Evolutionary conservation across 2,797 vertebrate species (phyloP).

Genomic region (Microctenopoma stevenorrisi): DNA sequence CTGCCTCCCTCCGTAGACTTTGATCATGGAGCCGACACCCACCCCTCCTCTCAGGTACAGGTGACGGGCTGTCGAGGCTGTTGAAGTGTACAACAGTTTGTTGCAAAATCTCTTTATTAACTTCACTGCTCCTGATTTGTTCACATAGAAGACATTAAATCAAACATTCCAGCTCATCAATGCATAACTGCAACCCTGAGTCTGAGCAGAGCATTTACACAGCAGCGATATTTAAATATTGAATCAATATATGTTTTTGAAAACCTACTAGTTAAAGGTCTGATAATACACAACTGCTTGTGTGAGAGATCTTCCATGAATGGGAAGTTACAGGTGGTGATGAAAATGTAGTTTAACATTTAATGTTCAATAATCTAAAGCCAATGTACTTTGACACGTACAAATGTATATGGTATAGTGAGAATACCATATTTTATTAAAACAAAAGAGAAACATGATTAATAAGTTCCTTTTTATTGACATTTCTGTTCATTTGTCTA

Average conservation of each 20-base stretch:
- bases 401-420: too few relatives aligned
- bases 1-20: slow-evolving; percentile 92
- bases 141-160: slow-evolving; percentile 37
- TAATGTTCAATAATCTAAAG: too few relatives aligned
- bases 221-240: neutral
- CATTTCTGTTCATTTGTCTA: too few relatives aligned
- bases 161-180: slow-evolving; percentile 56
- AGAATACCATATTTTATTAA: too few relatives aligned
- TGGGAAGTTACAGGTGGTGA: neutral
- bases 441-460: too few relatives aligned
- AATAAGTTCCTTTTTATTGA: too few relatives aligned
- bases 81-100: neutral
- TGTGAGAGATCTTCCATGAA: neutral
- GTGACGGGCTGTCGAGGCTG: slow-evolving; percentile 91
- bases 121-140: neutral
- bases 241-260: neutral
- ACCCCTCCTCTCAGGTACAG: slow-evolving; percentile 91
- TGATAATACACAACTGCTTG: slow-evolving; percentile 17
- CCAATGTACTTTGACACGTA: too few relatives aligned
- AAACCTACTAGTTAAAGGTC: slow-evolving; percentile 4
- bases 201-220: slow-evolving; percentile 34
- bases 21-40: slow-evolving; percentile 91
- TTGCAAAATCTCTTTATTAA: slow-evolving; percentile 30
- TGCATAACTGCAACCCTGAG: slow-evolving; percentile 17
- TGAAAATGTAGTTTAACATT: too few relatives aligned